phyloP scores from a whole-genome alignment of 2,888 invertebrate species.

The Kryphioiulus occultus region DNA sequence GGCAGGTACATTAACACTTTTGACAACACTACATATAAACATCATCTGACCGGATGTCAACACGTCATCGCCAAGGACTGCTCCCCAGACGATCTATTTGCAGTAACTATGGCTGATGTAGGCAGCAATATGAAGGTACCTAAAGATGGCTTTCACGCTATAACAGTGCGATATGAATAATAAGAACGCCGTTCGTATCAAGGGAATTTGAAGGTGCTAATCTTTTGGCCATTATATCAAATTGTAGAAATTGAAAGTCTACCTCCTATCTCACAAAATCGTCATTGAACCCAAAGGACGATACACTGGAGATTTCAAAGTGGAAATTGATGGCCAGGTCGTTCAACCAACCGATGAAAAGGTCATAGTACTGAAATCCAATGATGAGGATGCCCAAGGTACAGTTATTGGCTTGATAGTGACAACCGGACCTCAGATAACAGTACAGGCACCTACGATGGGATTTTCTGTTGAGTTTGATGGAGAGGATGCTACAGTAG shows the following conservation, averaged over 20 bases:
- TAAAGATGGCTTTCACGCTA: not conserved
- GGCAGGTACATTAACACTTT: conserved; percentile 57
- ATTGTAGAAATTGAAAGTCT: conserved; percentile 35
- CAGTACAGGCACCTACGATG: not conserved
- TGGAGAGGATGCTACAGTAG: not conserved
- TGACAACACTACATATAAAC: conserved; percentile 58
- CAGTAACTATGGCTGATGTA: not conserved
- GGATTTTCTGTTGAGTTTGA: not conserved
- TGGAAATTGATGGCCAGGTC: not conserved
- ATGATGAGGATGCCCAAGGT: not conserved
- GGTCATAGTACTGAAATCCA: not conserved
- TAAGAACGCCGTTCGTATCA: not conserved
- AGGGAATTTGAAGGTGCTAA: not conserved
- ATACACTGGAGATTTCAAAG: conserved; percentile 43
- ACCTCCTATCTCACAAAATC: conserved; percentile 39
- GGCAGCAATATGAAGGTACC: not conserved
- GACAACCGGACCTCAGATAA: not conserved
- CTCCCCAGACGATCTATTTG: conserved; percentile 55
- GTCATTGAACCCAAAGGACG: not conserved
- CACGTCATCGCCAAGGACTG: conserved; percentile 63
- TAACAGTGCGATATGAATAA: not conserved
- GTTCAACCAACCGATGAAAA: not conserved
- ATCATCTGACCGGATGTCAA: conserved; percentile 60
- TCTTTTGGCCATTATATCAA: not conserved
- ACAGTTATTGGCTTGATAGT: not conserved